Evolutionary conservation across 1,140 invertebrate genomes (phyloP).

Genomic region (Zaprionus africanus): DNA sequence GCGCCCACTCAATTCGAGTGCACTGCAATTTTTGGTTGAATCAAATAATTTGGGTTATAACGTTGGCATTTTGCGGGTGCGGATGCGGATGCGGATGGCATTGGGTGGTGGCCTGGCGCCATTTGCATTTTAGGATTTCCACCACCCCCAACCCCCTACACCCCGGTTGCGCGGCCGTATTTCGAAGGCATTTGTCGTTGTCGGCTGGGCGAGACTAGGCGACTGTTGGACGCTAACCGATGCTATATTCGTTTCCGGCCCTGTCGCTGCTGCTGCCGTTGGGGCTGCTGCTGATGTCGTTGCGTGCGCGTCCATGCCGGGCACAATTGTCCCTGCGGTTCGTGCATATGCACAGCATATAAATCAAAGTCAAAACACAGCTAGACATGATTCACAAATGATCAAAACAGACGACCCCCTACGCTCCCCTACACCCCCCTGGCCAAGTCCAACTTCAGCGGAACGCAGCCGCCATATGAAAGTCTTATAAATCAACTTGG

Average conservation of each 20-base stretch:
- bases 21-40: conserved; percentile 63
- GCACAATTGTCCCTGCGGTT: conserved; percentile 39
- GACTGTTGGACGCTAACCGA: conserved; percentile 28
- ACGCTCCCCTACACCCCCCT: no score
- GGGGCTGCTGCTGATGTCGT: conserved; percentile 29
- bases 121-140: conserved; percentile 54
- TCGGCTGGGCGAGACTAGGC: background rate
- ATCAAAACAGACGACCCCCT: conserved; percentile 61
- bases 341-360: conserved; percentile 67
- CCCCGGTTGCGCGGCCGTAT: background rate
- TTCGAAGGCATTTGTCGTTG: conserved; percentile 47
- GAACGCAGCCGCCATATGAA: conserved; percentile 60
- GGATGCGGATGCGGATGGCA: background rate
- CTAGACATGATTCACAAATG: conserved; percentile 80
- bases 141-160: background rate
- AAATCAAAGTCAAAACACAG: conserved; percentile 77
- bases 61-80: conserved; percentile 33
- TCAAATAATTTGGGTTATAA: conserved; percentile 63
- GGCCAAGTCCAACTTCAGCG: background rate
- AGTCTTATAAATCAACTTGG: conserved; percentile 76
- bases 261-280: conserved; percentile 2
- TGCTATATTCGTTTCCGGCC: conserved; percentile 50
- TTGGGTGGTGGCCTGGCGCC: conserved; percentile 19
- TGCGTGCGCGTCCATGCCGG: conserved; percentile 13
- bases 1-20: conserved; percentile 40